Base-by-base conservation (phyloP, 2,797 vertebrate species). In the Lycodopsis pacificus region DNA sequence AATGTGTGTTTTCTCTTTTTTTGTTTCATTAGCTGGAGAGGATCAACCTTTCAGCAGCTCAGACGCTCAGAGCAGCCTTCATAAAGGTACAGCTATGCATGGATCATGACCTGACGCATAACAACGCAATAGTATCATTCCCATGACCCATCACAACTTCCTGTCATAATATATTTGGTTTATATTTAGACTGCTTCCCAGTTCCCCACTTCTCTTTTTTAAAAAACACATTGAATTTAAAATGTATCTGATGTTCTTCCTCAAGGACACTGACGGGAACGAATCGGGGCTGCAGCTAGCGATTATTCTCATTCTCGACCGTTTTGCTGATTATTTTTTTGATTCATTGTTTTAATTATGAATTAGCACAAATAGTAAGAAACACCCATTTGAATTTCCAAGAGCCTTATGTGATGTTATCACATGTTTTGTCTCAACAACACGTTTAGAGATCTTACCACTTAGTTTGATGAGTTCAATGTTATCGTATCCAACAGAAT, bases 11-110 rank as follows among this genome's bases (percentile, higher is more conserved):
- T 9, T 57, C 54, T 32, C n/a, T 11, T 68, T 73, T 65, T 42
- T 65, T 74, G 63, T 13, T 71, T 17, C 65, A 38, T 67, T 90
- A 99, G 98, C 95, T 99, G 96, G 98, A 98, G 95, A 97, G 96
- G 94, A 98, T 99, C 95, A 99, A 99, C 94, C 92, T 99, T 72
- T 99, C 98, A 83, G 98, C 98, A 88, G 98, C 98, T 91, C 98
- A 99, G 95, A 99, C 98, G 1, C 95, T 99, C 93, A 96, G 98
- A 95, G 98, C 97, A 88, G 98, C 98, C 76, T 99, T 99, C 91
- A 98, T 98, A 94, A 99, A 99, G 97, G 98, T 99, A 92, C n/a
- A 85, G 54, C 57, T 20, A 8, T 53, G 20, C 34, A 61, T 53
- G 2, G 9, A 56, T 63, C 65, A 48, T 59, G 2, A 20, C 46